phyloP scores from a whole-genome alignment of 2,797 vertebrate genomes.

The Mycteria americana region DNA sequence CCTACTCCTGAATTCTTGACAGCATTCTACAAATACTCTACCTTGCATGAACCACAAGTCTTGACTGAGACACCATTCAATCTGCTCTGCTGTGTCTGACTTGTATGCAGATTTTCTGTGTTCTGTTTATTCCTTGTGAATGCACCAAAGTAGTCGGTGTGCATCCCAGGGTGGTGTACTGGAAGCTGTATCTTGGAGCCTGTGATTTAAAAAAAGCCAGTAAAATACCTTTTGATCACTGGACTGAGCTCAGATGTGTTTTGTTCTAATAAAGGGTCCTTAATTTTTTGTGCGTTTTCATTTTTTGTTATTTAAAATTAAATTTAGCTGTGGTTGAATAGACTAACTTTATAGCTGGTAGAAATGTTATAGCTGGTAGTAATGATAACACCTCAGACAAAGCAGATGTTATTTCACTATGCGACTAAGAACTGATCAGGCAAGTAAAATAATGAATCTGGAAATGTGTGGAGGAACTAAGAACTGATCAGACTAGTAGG shows the following conservation, averaged over 20 bases:
- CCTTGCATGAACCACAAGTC: neutral
- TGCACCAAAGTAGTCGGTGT: neutral
- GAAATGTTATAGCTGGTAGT: neutral
- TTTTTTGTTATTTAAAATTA: neutral
- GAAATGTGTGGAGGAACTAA: neutral
- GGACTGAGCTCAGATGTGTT: neutral
- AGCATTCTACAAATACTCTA: neutral
- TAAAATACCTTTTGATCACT: neutral
- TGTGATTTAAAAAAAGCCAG: neutral
- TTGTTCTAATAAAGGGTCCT: neutral
- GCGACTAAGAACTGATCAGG: neutral
- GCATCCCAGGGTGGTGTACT: neutral
- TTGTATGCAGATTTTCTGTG: neutral
- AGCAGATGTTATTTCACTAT: neutral
- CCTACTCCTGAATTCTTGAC: neutral
- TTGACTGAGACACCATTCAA: neutral
- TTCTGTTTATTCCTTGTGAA: neutral
- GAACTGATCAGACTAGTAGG: neutral
- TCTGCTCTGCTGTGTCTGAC: neutral
- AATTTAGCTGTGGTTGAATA: neutral
- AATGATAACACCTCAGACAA: neutral
- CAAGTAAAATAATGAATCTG: neutral
- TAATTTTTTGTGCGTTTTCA: neutral
- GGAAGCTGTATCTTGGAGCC: neutral
- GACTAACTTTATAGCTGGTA: neutral